A percentile compares a stretch with the other conserved stretches of the same genome.
phyloP scores from a whole-genome alignment of 2,888 invertebrate species.

The Rhopalosiphum nymphaeae region DNA sequence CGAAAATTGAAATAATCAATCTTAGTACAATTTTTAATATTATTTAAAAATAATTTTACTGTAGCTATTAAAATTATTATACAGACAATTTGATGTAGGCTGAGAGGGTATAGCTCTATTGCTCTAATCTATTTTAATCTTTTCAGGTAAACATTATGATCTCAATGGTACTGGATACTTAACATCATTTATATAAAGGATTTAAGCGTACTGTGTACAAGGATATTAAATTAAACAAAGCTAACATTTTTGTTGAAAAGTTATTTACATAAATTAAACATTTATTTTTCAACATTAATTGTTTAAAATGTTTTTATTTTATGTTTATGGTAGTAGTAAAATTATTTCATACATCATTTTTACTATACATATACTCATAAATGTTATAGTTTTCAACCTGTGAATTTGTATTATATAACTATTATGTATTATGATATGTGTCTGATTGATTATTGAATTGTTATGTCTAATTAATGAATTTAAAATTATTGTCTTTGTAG shows the following conservation, averaged over 20 bases:
- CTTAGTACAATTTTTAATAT: neutral
- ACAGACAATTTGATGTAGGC: neutral
- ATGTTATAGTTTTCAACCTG: slow-evolving; percentile 24
- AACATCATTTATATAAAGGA: slow-evolving; percentile 46
- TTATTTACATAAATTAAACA: slow-evolving; percentile 38
- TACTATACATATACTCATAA: neutral
- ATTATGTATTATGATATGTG: slow-evolving; percentile 14
- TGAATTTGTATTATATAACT: slow-evolving; percentile 29
- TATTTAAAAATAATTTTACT: neutral
- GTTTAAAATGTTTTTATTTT: slow-evolving; percentile 48
- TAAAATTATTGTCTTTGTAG: slow-evolving; percentile 21
- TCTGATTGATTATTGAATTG: neutral
- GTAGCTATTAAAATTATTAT: neutral
- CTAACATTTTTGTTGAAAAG: slow-evolving; percentile 25
- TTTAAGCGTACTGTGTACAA: slow-evolving; percentile 29
- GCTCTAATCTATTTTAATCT: slow-evolving; percentile 27
- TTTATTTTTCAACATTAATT: slow-evolving; percentile 50
- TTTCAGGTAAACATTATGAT: slow-evolving; percentile 55
- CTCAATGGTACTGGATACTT: slow-evolving; percentile 53
- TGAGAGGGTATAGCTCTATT: neutral
- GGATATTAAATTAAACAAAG: slow-evolving; percentile 37
- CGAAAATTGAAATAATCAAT: neutral
- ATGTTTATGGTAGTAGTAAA: slow-evolving; percentile 44
- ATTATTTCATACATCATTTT: slow-evolving; percentile 41
- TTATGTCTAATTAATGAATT: slow-evolving; percentile 12